A percentile compares a stretch with the other conserved stretches of the same genome.
Evolutionary conservation across 2,797 vertebrate species (phyloP).

Genomic region (Sebastiscus albofasciatus): DNA sequence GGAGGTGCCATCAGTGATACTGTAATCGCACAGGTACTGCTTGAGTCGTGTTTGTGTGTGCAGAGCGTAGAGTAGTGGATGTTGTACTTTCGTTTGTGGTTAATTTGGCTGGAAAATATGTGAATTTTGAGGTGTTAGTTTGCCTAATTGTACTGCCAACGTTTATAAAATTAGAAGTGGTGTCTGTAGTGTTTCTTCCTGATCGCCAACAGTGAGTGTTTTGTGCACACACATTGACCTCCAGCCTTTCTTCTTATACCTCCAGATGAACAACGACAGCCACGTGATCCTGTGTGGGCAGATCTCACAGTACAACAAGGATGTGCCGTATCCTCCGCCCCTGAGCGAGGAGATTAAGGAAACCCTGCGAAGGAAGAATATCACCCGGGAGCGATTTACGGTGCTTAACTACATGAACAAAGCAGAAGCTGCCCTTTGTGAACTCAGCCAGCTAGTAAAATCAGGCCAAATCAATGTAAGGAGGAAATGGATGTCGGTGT

Average conservation of each 20-base stretch:
- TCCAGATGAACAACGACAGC: constrained; percentile 90
- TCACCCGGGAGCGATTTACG: constrained; percentile 92
- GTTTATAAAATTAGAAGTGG: neutral
- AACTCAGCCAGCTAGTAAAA: constrained; percentile 89
- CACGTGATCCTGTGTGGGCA: constrained; percentile 95
- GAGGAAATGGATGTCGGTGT: constrained; percentile 13
- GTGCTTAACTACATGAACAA: constrained; percentile 90
- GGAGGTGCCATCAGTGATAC: constrained; percentile 91
- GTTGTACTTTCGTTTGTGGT: neutral
- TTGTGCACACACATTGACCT: neutral
- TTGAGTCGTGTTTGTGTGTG: neutral
- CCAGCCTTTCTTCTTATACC: neutral
- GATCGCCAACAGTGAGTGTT: neutral
- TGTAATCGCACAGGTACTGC: constrained; percentile 90
- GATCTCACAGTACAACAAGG: constrained; percentile 97
- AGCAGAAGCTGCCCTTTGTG: constrained; percentile 80
- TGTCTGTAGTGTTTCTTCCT: neutral
- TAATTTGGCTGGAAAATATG: neutral
- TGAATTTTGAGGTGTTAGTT: neutral
- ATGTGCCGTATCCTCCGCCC: constrained; percentile 93
- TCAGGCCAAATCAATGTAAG: constrained; percentile 91
- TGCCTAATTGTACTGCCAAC: neutral
- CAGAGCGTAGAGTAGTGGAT: neutral
- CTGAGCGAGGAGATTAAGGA: constrained; percentile 82
- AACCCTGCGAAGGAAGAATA: constrained; percentile 80